These are phyloP conservation scores for Nipponia nippon DNA, from an alignment of 2,113 vertebrate genomes.

Conservation along the genomic window DNA sequence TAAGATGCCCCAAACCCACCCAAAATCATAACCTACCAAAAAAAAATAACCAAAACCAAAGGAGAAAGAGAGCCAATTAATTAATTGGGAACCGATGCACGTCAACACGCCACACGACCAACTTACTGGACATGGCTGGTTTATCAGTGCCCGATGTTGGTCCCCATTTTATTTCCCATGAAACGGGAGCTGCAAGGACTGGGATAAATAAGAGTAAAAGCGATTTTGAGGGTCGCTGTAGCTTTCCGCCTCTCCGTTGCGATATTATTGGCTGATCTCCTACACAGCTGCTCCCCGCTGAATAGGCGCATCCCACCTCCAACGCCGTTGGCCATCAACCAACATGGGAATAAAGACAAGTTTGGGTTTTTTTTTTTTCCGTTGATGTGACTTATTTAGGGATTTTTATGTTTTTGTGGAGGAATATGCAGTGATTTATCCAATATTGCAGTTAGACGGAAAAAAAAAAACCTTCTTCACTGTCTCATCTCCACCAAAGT, in stretches of 20 bases:
- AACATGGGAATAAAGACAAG: not conserved
- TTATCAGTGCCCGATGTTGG: accelerated
- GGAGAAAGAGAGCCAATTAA: accelerated
- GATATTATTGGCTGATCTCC: not conserved
- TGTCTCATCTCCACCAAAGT: not conserved
- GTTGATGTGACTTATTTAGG: not conserved
- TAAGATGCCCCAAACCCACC: not conserved
- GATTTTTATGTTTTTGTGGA: not conserved
- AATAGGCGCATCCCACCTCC: not conserved
- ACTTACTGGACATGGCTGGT: accelerated
- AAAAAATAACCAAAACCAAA: not conserved
- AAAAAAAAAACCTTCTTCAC: not conserved
- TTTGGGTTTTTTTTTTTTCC: not conserved
- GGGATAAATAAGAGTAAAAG: not conserved
- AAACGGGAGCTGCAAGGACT: not conserved
- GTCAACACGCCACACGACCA: accelerated
- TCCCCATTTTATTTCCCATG: not conserved
- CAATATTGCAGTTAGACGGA: not conserved
- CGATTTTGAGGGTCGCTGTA: not conserved
- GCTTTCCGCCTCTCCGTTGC: not conserved
- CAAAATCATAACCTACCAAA: not conserved
- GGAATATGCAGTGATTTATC: not conserved
- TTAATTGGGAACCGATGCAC: accelerated
- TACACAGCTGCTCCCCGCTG: not conserved
- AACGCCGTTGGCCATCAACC: not conserved